These are phyloP conservation scores for Eledone cirrhosa DNA, from an alignment of 2,888 invertebrate genomes.

Conservation along the genomic window DNA sequence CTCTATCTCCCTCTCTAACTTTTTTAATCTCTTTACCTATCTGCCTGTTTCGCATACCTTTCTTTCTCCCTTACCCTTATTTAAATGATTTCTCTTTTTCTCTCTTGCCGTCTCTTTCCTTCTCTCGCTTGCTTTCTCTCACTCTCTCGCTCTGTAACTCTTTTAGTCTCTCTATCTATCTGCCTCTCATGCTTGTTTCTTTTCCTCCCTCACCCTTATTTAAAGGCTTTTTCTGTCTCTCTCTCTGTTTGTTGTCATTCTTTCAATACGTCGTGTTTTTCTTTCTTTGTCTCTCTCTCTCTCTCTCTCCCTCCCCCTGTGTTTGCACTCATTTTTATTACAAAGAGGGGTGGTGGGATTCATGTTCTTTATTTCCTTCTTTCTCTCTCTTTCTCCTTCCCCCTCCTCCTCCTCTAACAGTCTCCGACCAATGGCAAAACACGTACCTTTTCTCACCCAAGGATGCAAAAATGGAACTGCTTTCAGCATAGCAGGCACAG, in stretches of 20 bases:
- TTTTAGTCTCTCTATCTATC: not conserved
- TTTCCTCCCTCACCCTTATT: not conserved
- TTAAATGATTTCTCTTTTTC: not conserved
- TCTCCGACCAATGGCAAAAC: conserved; percentile 3
- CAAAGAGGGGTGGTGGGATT: too few relatives aligned
- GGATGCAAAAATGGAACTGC: conserved; percentile 37
- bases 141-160: not conserved
- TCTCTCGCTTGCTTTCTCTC: not conserved
- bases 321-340: not conserved
- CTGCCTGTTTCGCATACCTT: not conserved
- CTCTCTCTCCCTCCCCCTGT: not conserved
- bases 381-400: not conserved
- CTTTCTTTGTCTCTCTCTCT: not conserved
- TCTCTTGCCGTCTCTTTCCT: not conserved
- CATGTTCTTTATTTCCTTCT: not conserved
- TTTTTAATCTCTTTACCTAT: not conserved
- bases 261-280: not conserved
- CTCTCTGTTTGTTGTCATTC: not conserved
- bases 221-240: not conserved
- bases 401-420: not conserved
- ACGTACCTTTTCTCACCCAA: not conserved
- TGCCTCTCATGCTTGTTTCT: not conserved
- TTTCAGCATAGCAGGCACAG: conserved; percentile 35
- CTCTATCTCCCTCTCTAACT: not conserved
- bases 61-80: not conserved